These are phyloP conservation scores for Diabrotica virgifera DNA, from an alignment of 1,140 invertebrate genomes.

Conservation along the genomic window DNA sequence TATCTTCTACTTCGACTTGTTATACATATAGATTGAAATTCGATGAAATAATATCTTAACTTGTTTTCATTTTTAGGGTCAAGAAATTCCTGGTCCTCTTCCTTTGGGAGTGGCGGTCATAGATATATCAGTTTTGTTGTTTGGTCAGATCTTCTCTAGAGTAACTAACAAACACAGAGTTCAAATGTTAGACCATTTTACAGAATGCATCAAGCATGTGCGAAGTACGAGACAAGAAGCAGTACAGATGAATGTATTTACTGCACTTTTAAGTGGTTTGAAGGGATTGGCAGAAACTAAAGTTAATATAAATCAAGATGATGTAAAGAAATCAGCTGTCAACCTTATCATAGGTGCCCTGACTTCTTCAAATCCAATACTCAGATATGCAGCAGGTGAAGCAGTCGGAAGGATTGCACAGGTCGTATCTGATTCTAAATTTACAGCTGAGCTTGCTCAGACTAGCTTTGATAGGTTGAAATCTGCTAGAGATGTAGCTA, in stretches of 20 bases:
- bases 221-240: conserved; percentile 91
- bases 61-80: conserved; percentile 49
- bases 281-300: conserved; percentile 87
- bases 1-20: no score
- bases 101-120: conserved; percentile 96
- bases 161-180: conserved; percentile 93
- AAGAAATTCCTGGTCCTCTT: conserved; percentile 75
- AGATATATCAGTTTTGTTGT: conserved; percentile 88
- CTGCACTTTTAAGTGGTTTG: conserved; percentile 85
- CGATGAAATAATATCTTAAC: no score
- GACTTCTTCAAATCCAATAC: conserved; percentile 78
- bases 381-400: conserved; percentile 86
- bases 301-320: conserved; percentile 80
- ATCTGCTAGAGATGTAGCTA: conserved; percentile 82
- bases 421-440: conserved; percentile 78
- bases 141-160: conserved; percentile 90
- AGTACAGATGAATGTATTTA: conserved; percentile 96
- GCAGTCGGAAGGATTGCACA: conserved; percentile 86
- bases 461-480: conserved; percentile 88
- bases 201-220: conserved; percentile 89
- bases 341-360: conserved; percentile 77
- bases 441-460: conserved; percentile 88
- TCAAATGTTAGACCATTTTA: conserved; percentile 96
- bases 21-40: no score
- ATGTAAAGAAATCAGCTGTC: conserved; percentile 83